Evolutionary conservation across 1,140 invertebrate genomes (phyloP), one percentile per base, ranked within the genome.

Genomic region (Helicoverpa zea): DNA sequence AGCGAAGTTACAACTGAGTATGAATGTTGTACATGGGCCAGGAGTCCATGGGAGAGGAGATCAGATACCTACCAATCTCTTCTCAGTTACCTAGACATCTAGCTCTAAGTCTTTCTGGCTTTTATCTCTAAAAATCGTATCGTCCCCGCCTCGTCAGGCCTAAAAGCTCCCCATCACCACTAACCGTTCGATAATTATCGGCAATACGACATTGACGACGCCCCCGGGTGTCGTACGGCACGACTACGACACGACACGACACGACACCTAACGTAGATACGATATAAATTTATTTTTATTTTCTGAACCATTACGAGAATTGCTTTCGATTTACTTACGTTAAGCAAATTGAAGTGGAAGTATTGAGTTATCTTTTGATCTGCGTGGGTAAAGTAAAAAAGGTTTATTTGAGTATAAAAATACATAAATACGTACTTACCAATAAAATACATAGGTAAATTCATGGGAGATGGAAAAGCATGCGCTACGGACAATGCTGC

Each of bases 151-250:
- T 74, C 82, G 58, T 78, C 12, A 54, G 4, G 16, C 9, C 16
- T 30, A 70, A 70, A 54, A 1, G n/a, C 10, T 11, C 10, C 23
- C 18, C 66, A 70, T 52, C 47, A 70, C 29, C 66, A 70, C 66
- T 78, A 72, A 82, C 68, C 72, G 61, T 56, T 77, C 88, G 89
- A 89, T 92, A 91, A 92, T 92, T 91, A 90, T 90, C 86, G 88
- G 85, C 66, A 70, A 70, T 70, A 70, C 63, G 63, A 66, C 66
- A 52, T 70, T 70, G 66, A 70, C 66, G 66, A 70, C 73, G 43
- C 81, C 80, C 76, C 58, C 52, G 84, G 76, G 79, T 23, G 51
- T 66, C 70, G 75, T 79, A 64, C 11, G 58, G 2, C 14, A 74
- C 70, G 70, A 74, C 56, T 12, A 74, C 70, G 70, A 74, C 56